Evolutionary conservation across 92 coral and sea anemone species (phyloP), one percentile per base, ranked within the genome.

Genomic region (Heteractis magnifica): DNA sequence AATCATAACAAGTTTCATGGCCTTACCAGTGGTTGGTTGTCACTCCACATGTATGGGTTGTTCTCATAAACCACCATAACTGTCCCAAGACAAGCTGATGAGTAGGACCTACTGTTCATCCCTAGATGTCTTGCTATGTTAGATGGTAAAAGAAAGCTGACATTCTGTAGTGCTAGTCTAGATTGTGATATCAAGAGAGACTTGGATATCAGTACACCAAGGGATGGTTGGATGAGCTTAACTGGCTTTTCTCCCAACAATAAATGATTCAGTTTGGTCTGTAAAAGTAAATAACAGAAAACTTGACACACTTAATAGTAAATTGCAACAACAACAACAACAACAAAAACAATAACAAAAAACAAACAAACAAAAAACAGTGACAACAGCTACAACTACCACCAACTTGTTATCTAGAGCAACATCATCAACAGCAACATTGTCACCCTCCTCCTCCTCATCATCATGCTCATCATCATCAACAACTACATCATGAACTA

Each of bases 161-260:
- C 87, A 49, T 85, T 73, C 10, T 77, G 78, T 15, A 91, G 91
- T 49, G 77, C 34, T 65, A 87, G 58, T 15, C 19, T n/a, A 7
- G 86, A 82, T 19, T 79, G 75, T 2, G 82, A 73, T 49, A 91
- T 49, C 44, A 81, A 81, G 13, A 78, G 15, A 10, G 76, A 72
- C 78, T 87, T 89, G 8, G 70, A 86, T 77, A 90, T 87, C 12
- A 65, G 13, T 56, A 87, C 88, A 20, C 87, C 79, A 49, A 93
- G 49, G 56, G 71, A 71, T 23, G 90, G 88, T 50, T 87, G 86
- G 59, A 60, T 68, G n/a, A 91, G 76, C 4, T 65, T 41, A 6
- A 85, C 44, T 7, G 89, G 80, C 23, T 81, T 76, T 59, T 93
- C 97, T 56, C 97, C 97, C 49, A 86, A 87, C 44, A 91, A 86